Base-by-base conservation (phyloP, 2,797 vertebrate species). In the Calcarius lapponicus region DNA sequence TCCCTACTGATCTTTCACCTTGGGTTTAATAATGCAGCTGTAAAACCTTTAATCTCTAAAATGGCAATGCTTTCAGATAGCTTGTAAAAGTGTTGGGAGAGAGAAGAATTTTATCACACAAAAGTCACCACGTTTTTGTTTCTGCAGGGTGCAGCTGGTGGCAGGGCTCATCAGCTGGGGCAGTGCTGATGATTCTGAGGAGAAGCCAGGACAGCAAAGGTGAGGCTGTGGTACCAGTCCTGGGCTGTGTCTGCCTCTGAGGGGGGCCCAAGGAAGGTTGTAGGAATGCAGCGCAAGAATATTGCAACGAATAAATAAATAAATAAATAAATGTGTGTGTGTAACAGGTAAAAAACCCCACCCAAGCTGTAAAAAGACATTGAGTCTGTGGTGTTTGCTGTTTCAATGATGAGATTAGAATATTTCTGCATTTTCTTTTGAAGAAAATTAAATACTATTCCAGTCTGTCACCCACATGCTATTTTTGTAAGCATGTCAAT, bases 331-430 rank as follows among this genome's bases (percentile, higher is more conserved):
- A 24, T 24, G 25, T 5, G 26, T 20, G 8, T 4, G 9, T 24
- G 17, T 2, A 34, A 7, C 11, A 67, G 12, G 1, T 50, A n/a
- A 61, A 76, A 1, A 60, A 4, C 0, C 4, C 2, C 17, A 57
- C 38, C 7, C 21, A 53, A 4, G 7, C 29, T 87, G 9, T 54
- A 56, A 64, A 66, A 71, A 11, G 31, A 51, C 21, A 51, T 4
- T 9, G 19, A 62, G 28, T 40, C 20, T 29, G 22, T 43, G 29
- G 11, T 56, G 12, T 50, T 12, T 83, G 2, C 25, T 57, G 16
- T 20, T 87, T 86, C 51, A 66, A 1, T 54, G 8, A 54, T 43
- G 48, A 22, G 10, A 36, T 70, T 58, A 75, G 17, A 94, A 56
- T 56, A 36, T 51, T 75, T 56, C 51, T 70, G 10, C 2, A 1